Conservation (phyloP, 2,113 vertebrate species). For the Sylvilagus bachmani region DNA sequence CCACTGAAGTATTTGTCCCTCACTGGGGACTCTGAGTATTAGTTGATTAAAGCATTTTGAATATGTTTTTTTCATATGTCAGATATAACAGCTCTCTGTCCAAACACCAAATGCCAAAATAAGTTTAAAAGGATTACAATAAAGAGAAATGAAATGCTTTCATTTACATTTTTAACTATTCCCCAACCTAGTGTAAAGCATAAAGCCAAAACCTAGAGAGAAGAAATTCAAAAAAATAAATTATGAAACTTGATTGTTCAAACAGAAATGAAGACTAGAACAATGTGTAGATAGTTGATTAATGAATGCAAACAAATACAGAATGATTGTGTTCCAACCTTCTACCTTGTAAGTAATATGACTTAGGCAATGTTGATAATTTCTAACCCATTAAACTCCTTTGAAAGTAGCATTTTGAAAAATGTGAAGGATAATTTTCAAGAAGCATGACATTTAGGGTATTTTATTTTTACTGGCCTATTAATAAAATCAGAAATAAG, state of each 20-base stretch:
- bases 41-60: neutral
- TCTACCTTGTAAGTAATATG: neutral
- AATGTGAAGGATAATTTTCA: constrained; percentile 21
- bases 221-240: constrained; percentile 23
- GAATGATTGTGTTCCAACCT: neutral
- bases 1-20: neutral
- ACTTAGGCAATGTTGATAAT: neutral
- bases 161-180: neutral
- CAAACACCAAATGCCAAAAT: neutral
- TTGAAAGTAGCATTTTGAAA: constrained; percentile 50
- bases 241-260: neutral
- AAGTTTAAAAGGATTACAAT: neutral
- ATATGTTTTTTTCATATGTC: neutral
- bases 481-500: constrained; percentile 54
- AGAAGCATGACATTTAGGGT: neutral
- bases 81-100: neutral
- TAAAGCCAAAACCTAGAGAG: constrained; percentile 1
- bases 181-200: neutral
- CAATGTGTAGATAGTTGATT: constrained; percentile 26
- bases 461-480: constrained; percentile 1
- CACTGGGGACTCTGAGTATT: neutral
- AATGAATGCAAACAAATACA: constrained; percentile 48
- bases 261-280: neutral
- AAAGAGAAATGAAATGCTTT: neutral
- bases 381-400: constrained; percentile 13